phyloP scores from a whole-genome alignment of 2,888 invertebrate genomes.

The Xestia ashworthii region DNA sequence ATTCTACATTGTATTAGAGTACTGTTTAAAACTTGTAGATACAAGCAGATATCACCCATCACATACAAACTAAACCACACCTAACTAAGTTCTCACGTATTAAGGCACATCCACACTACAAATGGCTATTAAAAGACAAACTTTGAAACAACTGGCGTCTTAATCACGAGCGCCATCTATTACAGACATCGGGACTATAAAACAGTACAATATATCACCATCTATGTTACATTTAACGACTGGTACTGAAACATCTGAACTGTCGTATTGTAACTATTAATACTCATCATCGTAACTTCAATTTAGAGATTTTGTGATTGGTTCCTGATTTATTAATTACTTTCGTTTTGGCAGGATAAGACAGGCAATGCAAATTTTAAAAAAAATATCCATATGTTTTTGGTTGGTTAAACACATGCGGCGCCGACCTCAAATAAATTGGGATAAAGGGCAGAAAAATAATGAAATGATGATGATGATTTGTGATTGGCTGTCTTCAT shows the following conservation, averaged over 20 bases:
- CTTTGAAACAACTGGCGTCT: conserved; percentile 54
- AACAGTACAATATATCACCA: conserved; percentile 54
- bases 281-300: conserved; percentile 12
- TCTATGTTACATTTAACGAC: conserved; percentile 46
- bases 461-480: background rate
- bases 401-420: background rate
- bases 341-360: background rate
- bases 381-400: background rate
- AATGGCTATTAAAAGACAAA: conserved; percentile 54
- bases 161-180: conserved; percentile 55
- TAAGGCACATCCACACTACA: conserved; percentile 19
- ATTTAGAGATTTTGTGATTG: background rate
- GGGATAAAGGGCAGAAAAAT: too few species aligned
- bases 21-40: background rate
- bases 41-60: conserved; percentile 7
- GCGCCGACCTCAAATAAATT: too few species aligned
- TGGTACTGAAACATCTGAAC: conserved; percentile 12
- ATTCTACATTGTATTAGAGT: background rate
- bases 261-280: conserved; percentile 28
- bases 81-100: conserved; percentile 14
- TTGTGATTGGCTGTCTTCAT: background rate
- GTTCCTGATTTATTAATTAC: background rate
- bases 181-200: conserved; percentile 46
- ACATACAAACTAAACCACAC: conserved; percentile 9
- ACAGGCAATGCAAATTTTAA: background rate